phyloP scores from a whole-genome alignment of 2,888 invertebrate species.

The Trypoxylon attenuatum region DNA sequence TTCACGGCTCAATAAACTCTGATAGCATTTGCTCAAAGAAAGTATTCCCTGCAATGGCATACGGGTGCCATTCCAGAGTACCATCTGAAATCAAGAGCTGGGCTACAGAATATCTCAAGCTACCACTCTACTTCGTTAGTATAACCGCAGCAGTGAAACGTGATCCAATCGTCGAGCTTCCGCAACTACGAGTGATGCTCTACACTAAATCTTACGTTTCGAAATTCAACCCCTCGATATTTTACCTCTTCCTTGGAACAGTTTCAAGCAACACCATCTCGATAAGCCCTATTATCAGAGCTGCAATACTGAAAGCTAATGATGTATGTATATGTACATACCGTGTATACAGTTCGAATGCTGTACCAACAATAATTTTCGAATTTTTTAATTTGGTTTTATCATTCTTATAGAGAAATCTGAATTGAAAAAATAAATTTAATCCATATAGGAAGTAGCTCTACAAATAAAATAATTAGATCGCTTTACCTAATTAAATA shows the following conservation, averaged over 20 bases:
- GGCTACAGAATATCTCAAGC: slow-evolving; percentile 36
- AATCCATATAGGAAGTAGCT: too few species aligned
- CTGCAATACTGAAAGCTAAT: too few species aligned
- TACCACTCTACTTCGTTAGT: slow-evolving; percentile 50
- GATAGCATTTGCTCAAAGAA: slow-evolving; percentile 6
- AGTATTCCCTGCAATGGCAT: slow-evolving; percentile 1
- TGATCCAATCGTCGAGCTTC: slow-evolving; percentile 52
- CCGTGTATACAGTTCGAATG: too few species aligned
- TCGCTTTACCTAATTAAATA: too few species aligned
- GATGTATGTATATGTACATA: too few species aligned
- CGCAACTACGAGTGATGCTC: slow-evolving; percentile 29
- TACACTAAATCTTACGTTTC: slow-evolving; percentile 42
- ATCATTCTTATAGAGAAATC: too few species aligned
- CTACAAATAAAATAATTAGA: too few species aligned
- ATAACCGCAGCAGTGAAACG: slow-evolving; percentile 53
- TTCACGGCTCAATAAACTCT: neutral
- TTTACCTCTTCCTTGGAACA: neutral
- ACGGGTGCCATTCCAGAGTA: slow-evolving; percentile 9
- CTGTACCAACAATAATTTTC: too few species aligned
- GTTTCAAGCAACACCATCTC: too few species aligned
- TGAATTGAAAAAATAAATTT: too few species aligned
- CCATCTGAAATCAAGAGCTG: slow-evolving; percentile 37
- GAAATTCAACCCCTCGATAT: slow-evolving; percentile 47
- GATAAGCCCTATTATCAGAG: too few species aligned
- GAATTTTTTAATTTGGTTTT: too few species aligned